Base-by-base conservation (phyloP, 37 sponge, comb jelly and placozoan genomes). In the Lycopodina hypogea region DNA sequence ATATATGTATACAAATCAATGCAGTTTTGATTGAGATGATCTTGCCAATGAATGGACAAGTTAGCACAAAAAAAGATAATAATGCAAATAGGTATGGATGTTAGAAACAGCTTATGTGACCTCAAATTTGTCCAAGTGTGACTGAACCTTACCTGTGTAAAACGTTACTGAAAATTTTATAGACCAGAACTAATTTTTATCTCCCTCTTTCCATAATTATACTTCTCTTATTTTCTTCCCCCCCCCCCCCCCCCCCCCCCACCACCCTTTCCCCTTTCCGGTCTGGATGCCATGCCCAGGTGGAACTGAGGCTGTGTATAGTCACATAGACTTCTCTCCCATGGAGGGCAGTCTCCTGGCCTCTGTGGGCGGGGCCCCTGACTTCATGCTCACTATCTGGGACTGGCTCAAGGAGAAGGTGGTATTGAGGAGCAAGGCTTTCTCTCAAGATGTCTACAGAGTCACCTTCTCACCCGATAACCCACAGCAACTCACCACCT, bases 341-440 rank as follows among this genome's bases (percentile, higher is more conserved):
- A 80, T 84, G 17, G 87, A 87, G 34, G 99, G 99, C 35, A 73
- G 69, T 42, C 82, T 93, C 33, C 78, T 98, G 67, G 99, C 99
- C 18, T 95, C 94, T 18, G 84, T 98, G 3, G 99, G 99, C 9
- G 90, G 87, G 21, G 68, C 52, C 72, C 99, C 99, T 23, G 99
- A 98, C 78, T 98, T 83, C 82, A 98, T 95, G 96, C 75, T 98
- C 71, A 98, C 99, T 56, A 90, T 98, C 26, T 98, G 99, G 99
- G 99, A 98, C 78, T 98, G 99, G 99, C 80, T 50, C 68, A 91
- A 75, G 77, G 99, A 98, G 87, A 84, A 77, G 14, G 84, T 93
- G 41, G 89, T 98, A 38, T 79, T 98, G 39, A 61, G 99, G 23
- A 79, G 89, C 64, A 98, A 98, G 80, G 99, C 99, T 48, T 95